Evolutionary conservation across 1,140 invertebrate genomes (phyloP).

Genomic region (Holcopasites calliopsidis): DNA sequence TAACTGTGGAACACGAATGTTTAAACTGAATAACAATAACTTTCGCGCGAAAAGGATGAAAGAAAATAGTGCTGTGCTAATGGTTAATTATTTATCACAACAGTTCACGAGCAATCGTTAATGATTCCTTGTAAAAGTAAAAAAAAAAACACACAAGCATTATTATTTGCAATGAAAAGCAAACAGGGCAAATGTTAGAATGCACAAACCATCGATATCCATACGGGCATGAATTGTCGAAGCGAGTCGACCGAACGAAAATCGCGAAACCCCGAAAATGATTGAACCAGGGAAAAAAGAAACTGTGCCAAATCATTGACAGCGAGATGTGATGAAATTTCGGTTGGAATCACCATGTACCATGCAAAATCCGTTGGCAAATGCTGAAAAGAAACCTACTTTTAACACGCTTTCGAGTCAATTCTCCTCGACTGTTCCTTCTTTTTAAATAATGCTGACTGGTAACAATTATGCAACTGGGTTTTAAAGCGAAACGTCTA

Average conservation of each 20-base stretch:
- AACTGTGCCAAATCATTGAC: background rate
- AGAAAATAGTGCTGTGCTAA: too few species aligned
- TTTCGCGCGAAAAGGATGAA: too few species aligned
- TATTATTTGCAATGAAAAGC: too few species aligned
- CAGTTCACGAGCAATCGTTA: too few species aligned
- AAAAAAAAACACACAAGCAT: too few species aligned
- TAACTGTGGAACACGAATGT: too few species aligned
- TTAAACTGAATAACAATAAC: too few species aligned
- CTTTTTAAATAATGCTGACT: background rate
- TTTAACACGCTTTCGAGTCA: constrained; percentile 29
- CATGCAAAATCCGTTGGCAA: too few species aligned
- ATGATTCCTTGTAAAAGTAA: too few species aligned
- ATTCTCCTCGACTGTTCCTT: background rate
- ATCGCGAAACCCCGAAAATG: constrained; percentile 10
- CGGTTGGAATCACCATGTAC: background rate
- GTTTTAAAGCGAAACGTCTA: background rate
- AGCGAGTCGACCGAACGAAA: background rate
- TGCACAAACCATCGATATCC: background rate
- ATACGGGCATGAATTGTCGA: constrained; percentile 4
- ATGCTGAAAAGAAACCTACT: constrained; percentile 25
- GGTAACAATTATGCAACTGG: background rate
- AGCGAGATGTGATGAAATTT: constrained; percentile 9
- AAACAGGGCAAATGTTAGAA: background rate
- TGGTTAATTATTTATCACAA: too few species aligned
- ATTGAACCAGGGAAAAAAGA: background rate